A percentile compares a stretch with the other conserved stretches of the same genome.
These are phyloP conservation scores for Creontiades dilutus DNA, from an alignment of 2,888 invertebrate genomes.

Conservation along the genomic window DNA sequence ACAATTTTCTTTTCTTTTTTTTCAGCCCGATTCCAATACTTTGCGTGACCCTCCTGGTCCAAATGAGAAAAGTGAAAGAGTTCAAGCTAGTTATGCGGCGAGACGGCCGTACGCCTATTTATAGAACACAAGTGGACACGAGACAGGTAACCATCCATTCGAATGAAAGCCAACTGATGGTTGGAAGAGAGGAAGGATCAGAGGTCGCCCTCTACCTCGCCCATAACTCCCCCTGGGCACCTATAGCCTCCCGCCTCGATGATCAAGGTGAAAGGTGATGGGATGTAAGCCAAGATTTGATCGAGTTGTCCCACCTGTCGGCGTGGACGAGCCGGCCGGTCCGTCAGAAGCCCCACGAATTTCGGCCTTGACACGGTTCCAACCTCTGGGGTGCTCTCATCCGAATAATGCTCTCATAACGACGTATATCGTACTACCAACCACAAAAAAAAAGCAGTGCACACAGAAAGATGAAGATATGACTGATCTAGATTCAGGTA, in stretches of 20 bases:
- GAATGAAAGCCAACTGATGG: not conserved
- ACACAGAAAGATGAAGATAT: too few relatives aligned
- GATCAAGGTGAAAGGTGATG: not conserved
- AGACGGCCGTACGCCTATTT: not conserved
- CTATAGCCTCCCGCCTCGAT: constrained; percentile 13
- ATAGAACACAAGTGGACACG: not conserved
- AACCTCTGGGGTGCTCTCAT: not conserved
- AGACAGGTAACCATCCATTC: not conserved
- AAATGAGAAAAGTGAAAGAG: not conserved
- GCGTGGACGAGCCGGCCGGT: not conserved
- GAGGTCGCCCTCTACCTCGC: not conserved
- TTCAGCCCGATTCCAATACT: too few relatives aligned
- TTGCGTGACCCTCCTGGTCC: too few relatives aligned
- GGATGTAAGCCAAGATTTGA: not conserved
- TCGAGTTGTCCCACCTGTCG: not conserved
- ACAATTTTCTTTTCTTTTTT: too few relatives aligned
- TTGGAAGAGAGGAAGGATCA: not conserved
- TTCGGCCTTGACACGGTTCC: not conserved
- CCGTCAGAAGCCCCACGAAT: not conserved
- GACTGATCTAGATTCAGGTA: too few relatives aligned
- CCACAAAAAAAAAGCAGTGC: too few relatives aligned
- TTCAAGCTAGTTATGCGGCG: not conserved
- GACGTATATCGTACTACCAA: too few relatives aligned
- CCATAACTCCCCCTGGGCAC: not conserved
- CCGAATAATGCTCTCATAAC: too few relatives aligned